Percentiles rank a stretch among this genome's conserved stretches.
phyloP scores from a whole-genome alignment of 2,888 invertebrate species.

The Drosophila kuntzei region DNA sequence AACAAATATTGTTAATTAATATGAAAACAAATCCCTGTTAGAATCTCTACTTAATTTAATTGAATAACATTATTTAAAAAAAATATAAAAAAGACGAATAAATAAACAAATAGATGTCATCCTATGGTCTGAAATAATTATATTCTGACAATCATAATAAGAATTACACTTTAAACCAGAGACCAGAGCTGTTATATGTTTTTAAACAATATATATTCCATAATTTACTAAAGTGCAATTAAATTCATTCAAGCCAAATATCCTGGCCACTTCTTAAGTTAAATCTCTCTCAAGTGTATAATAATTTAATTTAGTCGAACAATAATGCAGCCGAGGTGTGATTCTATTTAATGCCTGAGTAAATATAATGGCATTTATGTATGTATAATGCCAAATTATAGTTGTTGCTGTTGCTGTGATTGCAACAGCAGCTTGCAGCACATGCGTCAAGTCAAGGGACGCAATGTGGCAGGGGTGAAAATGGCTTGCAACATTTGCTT shows the following conservation, averaged over 20 bases:
- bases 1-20: constrained; percentile 16
- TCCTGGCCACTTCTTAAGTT: constrained; percentile 1
- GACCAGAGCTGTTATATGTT: no score
- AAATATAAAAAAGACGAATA: not conserved
- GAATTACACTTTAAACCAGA: no score
- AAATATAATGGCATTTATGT: constrained; percentile 61
- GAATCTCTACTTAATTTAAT: constrained; percentile 2
- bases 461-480: constrained; percentile 14
- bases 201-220: not conserved
- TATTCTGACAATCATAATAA: no score
- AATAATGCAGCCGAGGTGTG: constrained; percentile 65
- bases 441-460: constrained; percentile 11
- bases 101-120: not conserved
- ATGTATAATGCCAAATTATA: constrained; percentile 48
- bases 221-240: not conserved
- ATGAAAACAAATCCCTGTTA: constrained; percentile 14
- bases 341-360: constrained; percentile 68
- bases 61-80: not conserved
- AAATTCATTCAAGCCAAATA: constrained; percentile 12
- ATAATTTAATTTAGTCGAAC: constrained; percentile 54
- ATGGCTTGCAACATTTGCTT: constrained; percentile 45
- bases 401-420: constrained; percentile 21
- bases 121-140: no score
- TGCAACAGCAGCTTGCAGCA: constrained; percentile 39
- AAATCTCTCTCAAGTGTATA: constrained; percentile 35